Evolutionary conservation across 2,113 vertebrate genomes (phyloP).

Genomic region (Gallinago undulata): DNA sequence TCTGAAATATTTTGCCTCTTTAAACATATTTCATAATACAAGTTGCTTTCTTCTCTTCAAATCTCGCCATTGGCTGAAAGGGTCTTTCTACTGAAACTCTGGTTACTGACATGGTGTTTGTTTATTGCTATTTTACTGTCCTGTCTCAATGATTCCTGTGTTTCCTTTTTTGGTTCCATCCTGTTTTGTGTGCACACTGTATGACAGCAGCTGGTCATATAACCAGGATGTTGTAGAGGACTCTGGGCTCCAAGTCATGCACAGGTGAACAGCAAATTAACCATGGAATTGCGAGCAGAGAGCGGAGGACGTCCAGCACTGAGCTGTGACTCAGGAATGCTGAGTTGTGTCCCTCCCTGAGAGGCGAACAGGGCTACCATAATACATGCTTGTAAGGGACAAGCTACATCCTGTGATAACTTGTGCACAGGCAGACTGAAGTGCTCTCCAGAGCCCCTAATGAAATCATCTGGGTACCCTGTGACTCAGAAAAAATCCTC

Average conservation of each 20-base stretch:
- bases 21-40: background rate
- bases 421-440: background rate
- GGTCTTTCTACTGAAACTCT: background rate
- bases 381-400: background rate
- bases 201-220: background rate
- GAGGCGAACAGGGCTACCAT: background rate
- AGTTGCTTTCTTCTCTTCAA: background rate
- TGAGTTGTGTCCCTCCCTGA: background rate
- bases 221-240: background rate
- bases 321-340: background rate
- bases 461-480: background rate
- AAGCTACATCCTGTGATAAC: background rate
- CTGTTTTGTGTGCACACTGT: background rate
- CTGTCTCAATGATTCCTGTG: background rate
- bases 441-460: background rate
- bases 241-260: background rate
- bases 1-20: background rate
- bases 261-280: background rate
- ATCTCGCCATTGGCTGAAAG: background rate
- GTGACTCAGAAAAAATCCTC: constrained; percentile 25
- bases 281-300: background rate
- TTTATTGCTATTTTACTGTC: background rate
- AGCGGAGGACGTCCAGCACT: background rate
- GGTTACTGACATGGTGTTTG: accelerated
- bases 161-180: background rate